phyloP scores from a whole-genome alignment of 2,797 vertebrate genomes.

The Halcyon leucocephala region DNA sequence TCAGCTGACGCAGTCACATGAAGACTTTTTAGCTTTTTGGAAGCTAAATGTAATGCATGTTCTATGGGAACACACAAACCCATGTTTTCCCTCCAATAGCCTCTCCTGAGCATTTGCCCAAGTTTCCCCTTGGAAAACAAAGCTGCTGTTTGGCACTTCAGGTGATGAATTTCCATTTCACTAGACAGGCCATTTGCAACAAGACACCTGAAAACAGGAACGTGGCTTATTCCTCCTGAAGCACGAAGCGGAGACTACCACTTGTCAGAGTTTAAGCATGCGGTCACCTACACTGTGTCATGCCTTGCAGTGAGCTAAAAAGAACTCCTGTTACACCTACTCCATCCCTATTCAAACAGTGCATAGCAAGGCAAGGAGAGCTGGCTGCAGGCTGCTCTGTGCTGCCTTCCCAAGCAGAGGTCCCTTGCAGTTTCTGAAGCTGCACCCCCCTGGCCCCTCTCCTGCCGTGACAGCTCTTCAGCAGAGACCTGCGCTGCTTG shows the following conservation, averaged over 20 bases:
- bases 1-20: accelerated
- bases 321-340: accelerated
- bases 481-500: not conserved
- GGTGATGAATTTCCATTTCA: not conserved
- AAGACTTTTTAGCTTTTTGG: not conserved
- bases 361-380: not conserved
- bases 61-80: not conserved
- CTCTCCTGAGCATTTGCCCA: not conserved
- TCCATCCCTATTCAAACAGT: accelerated
- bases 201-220: not conserved
- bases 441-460: accelerated
- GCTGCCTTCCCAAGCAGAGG: not conserved
- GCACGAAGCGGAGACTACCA: accelerated
- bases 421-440: not conserved
- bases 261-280: not conserved
- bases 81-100: not conserved
- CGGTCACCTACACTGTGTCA: accelerated
- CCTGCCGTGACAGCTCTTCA: not conserved
- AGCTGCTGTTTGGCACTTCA: not conserved
- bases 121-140: not conserved
- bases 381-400: not conserved
- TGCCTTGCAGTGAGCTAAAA: not conserved
- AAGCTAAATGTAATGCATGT: not conserved
- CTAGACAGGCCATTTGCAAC: not conserved
- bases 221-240: not conserved